Evolutionary conservation across 2,888 invertebrate species (phyloP).

Genomic region (Digitonthophagus gazella): DNA sequence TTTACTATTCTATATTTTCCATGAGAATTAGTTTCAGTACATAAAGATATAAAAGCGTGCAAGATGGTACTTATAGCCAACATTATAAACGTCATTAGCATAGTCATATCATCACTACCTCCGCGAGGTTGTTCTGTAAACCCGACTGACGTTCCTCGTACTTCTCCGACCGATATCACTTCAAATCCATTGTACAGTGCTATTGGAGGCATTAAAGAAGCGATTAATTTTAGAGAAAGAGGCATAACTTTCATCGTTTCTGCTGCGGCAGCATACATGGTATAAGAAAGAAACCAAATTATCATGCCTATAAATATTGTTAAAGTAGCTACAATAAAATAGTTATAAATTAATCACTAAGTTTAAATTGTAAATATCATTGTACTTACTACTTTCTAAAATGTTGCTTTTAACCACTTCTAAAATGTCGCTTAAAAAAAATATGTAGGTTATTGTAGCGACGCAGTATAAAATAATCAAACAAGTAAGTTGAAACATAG

Average conservation of each 20-base stretch:
- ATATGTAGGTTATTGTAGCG: slow-evolving; percentile 71
- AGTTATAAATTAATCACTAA: not conserved
- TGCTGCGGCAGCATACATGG: slow-evolving; percentile 36
- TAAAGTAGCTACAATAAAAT: slow-evolving; percentile 40
- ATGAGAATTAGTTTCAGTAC: slow-evolving; percentile 63
- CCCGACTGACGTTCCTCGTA: slow-evolving; percentile 32
- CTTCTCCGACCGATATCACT: slow-evolving; percentile 44
- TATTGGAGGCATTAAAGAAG: slow-evolving; percentile 46
- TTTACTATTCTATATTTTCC: slow-evolving; percentile 45
- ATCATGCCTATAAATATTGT: slow-evolving; percentile 45
- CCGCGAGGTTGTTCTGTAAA: slow-evolving; percentile 39
- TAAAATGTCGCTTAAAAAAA: slow-evolving; percentile 75
- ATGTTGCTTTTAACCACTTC: no score
- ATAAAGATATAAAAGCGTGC: slow-evolving; percentile 58
- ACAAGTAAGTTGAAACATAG: slow-evolving; percentile 64
- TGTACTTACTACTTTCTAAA: not conserved
- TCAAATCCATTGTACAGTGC: slow-evolving; percentile 45
- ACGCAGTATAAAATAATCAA: slow-evolving; percentile 70
- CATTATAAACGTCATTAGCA: slow-evolving; percentile 52
- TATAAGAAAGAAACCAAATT: slow-evolving; percentile 45
- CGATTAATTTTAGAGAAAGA: slow-evolving; percentile 30
- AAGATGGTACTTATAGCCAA: slow-evolving; percentile 54
- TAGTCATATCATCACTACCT: slow-evolving; percentile 42
- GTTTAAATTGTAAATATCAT: not conserved
- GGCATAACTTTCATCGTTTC: slow-evolving; percentile 22